Conservation (phyloP, 2,797 vertebrate genomes). For the Halcyon smyrnensis region DNA sequence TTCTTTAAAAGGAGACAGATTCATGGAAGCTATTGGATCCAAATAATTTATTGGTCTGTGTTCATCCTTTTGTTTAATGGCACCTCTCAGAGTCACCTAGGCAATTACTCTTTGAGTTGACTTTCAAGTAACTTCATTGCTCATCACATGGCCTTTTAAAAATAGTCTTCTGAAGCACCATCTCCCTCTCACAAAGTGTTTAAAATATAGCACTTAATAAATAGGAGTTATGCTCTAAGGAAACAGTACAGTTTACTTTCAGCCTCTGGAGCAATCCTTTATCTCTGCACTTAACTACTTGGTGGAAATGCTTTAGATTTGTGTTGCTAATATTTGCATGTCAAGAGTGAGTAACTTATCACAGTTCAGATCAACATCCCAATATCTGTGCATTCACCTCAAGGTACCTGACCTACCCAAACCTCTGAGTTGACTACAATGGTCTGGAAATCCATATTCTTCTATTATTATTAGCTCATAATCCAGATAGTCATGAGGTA, state of each 20-base stretch:
- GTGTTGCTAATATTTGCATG: not conserved
- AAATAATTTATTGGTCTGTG: slow-evolving; percentile 59
- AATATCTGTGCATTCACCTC: not conserved
- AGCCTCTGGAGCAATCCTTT: not conserved
- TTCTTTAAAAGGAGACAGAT: slow-evolving; percentile 69
- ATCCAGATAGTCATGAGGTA: not conserved
- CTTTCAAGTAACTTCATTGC: slow-evolving; percentile 44
- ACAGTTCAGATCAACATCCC: not conserved
- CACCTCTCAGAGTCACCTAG: slow-evolving; percentile 31
- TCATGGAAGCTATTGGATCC: slow-evolving; percentile 52
- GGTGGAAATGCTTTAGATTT: not conserved
- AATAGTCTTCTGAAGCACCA: not conserved
- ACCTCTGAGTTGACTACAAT: not conserved
- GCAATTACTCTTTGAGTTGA: slow-evolving; percentile 10
- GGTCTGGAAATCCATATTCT: not conserved
- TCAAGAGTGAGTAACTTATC: not conserved
- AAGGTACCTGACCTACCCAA: not conserved
- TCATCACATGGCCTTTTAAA: not conserved
- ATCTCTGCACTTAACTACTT: not conserved
- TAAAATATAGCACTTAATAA: not conserved
- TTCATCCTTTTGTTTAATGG: slow-evolving; percentile 60
- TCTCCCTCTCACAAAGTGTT: not conserved
- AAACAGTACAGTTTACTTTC: not conserved
- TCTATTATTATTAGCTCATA: not conserved
- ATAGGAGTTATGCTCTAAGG: not conserved